These are phyloP conservation scores for Diplosoma virens DNA, from an alignment of 23 tunicate genomes.

Conservation along the genomic window DNA sequence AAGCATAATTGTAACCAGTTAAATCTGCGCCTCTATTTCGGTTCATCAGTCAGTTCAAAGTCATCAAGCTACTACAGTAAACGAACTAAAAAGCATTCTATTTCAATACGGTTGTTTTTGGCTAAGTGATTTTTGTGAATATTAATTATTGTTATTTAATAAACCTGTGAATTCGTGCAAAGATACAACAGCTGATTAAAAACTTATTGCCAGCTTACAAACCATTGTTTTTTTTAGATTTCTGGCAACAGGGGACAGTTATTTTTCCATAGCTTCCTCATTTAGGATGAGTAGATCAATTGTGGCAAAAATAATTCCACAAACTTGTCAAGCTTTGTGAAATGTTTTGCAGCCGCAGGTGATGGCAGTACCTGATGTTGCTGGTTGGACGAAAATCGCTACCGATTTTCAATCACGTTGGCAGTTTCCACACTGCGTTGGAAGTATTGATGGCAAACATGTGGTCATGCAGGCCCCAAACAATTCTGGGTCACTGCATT, in stretches of 20 bases:
- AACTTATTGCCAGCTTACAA: background rate
- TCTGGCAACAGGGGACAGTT: slow-evolving; percentile 52
- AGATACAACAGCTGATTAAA: too few species aligned
- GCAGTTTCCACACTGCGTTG: slow-evolving; percentile 57
- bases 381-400: slow-evolving; percentile 22
- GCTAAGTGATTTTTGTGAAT: too few species aligned
- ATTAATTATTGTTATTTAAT: too few species aligned
- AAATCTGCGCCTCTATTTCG: too few species aligned
- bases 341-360: slow-evolving; percentile 28
- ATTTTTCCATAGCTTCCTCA: slow-evolving; percentile 18
- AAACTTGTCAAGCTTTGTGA: slow-evolving; percentile 57
- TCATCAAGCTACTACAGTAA: too few species aligned
- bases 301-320: slow-evolving; percentile 24
- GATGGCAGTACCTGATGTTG: slow-evolving; percentile 13
- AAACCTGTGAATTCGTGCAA: too few species aligned
- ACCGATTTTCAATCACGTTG: slow-evolving; percentile 12
- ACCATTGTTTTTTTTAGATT: slow-evolving; percentile 17
- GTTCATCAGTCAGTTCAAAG: too few species aligned
- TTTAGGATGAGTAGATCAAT: slow-evolving; percentile 28
- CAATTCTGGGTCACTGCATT: slow-evolving; percentile 37
- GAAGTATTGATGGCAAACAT: slow-evolving; percentile 56
- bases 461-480: slow-evolving; percentile 34
- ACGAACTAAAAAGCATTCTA: too few species aligned
- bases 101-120: too few species aligned
- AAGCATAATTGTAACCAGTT: too few species aligned